Evolutionary conservation across 2,797 vertebrate species (phyloP).

Genomic region (Pteropus rufus): DNA sequence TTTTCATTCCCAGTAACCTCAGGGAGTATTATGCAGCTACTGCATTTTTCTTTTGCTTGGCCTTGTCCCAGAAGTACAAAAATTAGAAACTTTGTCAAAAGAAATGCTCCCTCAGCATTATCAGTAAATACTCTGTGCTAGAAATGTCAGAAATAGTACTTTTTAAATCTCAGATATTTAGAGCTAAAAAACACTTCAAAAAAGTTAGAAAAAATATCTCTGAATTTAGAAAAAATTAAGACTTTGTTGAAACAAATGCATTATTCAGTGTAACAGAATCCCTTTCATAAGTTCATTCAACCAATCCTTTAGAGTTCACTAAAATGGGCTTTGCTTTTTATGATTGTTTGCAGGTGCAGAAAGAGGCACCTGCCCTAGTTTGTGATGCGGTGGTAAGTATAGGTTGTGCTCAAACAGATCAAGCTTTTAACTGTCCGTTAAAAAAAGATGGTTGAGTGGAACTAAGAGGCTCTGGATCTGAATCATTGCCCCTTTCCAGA

Average conservation of each 20-base stretch:
- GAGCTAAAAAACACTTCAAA: background rate
- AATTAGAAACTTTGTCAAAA: conserved; percentile 43
- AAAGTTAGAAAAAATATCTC: background rate
- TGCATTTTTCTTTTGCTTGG: conserved; percentile 9
- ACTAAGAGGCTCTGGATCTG: background rate
- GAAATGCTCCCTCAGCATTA: conserved; percentile 31
- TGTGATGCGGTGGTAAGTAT: background rate
- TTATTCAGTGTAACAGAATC: background rate
- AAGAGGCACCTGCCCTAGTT: background rate
- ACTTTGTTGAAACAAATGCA: background rate
- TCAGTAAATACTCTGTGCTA: conserved; percentile 5
- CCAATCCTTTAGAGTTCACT: background rate
- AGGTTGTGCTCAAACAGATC: background rate
- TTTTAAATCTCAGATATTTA: conserved; percentile 54
- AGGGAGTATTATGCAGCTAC: background rate
- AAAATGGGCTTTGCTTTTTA: background rate
- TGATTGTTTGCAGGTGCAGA: background rate
- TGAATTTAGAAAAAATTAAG: background rate
- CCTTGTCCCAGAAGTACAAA: conserved; percentile 19
- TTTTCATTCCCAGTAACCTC: background rate
- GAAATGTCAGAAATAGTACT: conserved; percentile 33
- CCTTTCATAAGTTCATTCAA: background rate
- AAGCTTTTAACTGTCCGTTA: background rate
- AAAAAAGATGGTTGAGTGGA: background rate
- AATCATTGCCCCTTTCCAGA: background rate